Conservation (phyloP, 2,888 invertebrate genomes). For the Thecophora atra region DNA sequence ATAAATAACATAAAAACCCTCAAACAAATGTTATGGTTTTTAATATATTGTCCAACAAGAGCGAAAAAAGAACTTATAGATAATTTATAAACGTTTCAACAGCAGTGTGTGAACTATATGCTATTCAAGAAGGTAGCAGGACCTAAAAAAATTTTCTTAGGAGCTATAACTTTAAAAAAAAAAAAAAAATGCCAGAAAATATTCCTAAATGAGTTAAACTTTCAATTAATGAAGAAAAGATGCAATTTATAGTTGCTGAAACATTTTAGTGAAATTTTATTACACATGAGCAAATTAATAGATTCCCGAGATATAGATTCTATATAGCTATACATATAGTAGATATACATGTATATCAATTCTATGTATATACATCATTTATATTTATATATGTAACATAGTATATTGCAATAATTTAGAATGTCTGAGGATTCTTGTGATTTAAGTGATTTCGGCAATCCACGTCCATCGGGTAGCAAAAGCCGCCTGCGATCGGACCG, state of each 20-base stretch:
- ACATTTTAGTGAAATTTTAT: slow-evolving; percentile 15
- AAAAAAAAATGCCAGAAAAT: background rate
- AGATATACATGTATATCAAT: slow-evolving; percentile 30
- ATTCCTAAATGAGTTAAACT: background rate
- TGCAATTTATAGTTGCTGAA: background rate
- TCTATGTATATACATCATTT: slow-evolving; percentile 45
- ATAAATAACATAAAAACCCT: slow-evolving; percentile 41
- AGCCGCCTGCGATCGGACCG: slow-evolving; percentile 40
- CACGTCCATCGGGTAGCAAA: slow-evolving; percentile 49
- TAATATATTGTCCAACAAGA: slow-evolving; percentile 35
- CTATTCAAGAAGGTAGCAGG: background rate
- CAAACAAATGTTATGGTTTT: slow-evolving; percentile 40
- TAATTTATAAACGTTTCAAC: slow-evolving; percentile 31
- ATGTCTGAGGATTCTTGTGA: slow-evolving; percentile 56
- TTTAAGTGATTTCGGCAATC: slow-evolving; percentile 51
- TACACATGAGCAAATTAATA: slow-evolving; percentile 7
- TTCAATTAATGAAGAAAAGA: background rate
- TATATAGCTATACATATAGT: slow-evolving; percentile 26
- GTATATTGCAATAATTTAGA: slow-evolving; percentile 44
- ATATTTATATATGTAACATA: slow-evolving; percentile 48
- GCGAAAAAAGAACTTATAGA: slow-evolving; percentile 32
- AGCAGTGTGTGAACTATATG: slow-evolving; percentile 45
- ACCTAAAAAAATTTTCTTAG: slow-evolving; percentile 4
- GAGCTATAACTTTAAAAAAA: background rate
- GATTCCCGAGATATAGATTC: slow-evolving; percentile 14